Evolutionary conservation across 2,888 invertebrate genomes (phyloP).

Genomic region (Dryadula phaetusa): DNA sequence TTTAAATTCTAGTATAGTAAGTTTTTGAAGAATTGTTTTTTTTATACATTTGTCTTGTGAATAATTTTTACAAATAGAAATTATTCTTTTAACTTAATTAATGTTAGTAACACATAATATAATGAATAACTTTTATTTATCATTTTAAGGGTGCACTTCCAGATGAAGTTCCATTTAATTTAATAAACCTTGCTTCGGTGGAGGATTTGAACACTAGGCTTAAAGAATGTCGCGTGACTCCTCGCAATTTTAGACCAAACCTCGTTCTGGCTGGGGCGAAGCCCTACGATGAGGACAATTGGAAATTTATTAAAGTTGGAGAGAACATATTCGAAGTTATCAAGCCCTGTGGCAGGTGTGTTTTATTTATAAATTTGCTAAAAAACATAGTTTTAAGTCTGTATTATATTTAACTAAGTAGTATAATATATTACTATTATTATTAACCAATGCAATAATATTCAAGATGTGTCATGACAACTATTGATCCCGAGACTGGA

Average conservation of each 20-base stretch:
- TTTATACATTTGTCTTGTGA: too few relatives aligned
- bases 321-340: slow-evolving; percentile 85
- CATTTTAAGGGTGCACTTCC: slow-evolving; percentile 85
- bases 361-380: neutral
- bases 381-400: neutral
- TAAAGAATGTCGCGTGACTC: slow-evolving; percentile 70
- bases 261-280: slow-evolving; percentile 85
- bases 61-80: too few relatives aligned
- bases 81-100: too few relatives aligned
- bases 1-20: too few relatives aligned
- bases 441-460: slow-evolving; percentile 4
- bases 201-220: slow-evolving; percentile 86
- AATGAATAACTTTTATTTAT: neutral
- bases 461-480: slow-evolving; percentile 88
- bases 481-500: slow-evolving; percentile 87
- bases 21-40: too few relatives aligned
- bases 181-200: slow-evolving; percentile 88
- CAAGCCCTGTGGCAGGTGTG: slow-evolving; percentile 86
- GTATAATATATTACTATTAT: too few relatives aligned
- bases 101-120: too few relatives aligned
- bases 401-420: too few relatives aligned
- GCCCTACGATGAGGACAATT: slow-evolving; percentile 87
- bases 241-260: slow-evolving; percentile 87
- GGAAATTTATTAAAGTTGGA: slow-evolving; percentile 89
- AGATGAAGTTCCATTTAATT: slow-evolving; percentile 87